A percentile compares a stretch with the other conserved stretches of the same genome.
phyloP scores from a whole-genome alignment of 2,797 vertebrate genomes.

The Mycteria americana region DNA sequence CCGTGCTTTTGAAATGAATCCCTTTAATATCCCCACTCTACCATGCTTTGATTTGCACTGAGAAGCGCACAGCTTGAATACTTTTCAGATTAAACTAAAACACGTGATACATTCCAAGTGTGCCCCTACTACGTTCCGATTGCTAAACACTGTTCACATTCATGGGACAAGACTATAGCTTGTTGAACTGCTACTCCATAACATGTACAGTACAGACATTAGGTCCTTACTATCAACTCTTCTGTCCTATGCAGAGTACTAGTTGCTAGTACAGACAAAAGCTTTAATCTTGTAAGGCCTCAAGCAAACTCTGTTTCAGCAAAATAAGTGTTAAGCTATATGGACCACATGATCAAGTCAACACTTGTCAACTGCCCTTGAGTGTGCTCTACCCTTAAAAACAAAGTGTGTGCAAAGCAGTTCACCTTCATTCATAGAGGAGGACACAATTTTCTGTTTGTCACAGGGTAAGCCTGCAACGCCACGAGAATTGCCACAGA shows the following conservation, averaged over 20 bases:
- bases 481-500: rapidly evolving
- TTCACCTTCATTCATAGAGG: neutral
- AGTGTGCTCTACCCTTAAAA: neutral
- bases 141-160: neutral
- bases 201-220: neutral
- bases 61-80: neutral
- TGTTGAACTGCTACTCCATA: neutral
- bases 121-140: neutral
- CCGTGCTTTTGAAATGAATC: neutral
- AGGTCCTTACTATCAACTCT: neutral
- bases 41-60: neutral
- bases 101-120: neutral
- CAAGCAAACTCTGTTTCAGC: neutral
- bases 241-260: neutral
- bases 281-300: neutral
- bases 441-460: neutral
- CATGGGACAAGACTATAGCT: neutral
- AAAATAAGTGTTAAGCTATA: neutral
- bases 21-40: neutral
- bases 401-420: neutral
- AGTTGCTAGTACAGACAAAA: neutral
- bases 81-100: neutral
- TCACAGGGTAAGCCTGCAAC: neutral
- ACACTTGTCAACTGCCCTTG: neutral
- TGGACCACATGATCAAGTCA: neutral